phyloP scores from a whole-genome alignment of 2,797 vertebrate genomes.

The Acridotheres tristis region DNA sequence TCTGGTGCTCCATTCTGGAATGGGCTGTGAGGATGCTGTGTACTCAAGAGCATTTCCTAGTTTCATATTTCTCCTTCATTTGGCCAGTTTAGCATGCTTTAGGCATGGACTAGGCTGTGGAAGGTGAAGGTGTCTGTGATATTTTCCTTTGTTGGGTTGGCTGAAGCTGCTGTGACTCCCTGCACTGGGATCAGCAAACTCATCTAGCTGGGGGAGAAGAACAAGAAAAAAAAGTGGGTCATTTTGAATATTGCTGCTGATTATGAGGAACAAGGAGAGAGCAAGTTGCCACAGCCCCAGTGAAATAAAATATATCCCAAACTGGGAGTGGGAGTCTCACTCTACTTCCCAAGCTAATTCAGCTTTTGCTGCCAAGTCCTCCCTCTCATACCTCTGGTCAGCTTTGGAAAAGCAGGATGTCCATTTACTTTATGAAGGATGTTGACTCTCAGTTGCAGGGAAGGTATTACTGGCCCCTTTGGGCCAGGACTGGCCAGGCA shows the following conservation, averaged over 20 bases:
- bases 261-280: background rate
- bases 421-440: background rate
- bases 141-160: background rate
- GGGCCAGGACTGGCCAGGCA: accelerated
- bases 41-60: background rate
- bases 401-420: background rate
- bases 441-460: background rate
- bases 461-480: background rate
- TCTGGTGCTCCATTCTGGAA: background rate
- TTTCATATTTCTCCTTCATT: background rate
- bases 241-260: background rate
- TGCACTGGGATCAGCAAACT: background rate
- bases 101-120: background rate
- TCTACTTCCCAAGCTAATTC: background rate
- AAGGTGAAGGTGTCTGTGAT: accelerated
- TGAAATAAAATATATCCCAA: background rate
- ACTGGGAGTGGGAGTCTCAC: background rate
- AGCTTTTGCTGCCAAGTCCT: background rate
- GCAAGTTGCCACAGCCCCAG: background rate
- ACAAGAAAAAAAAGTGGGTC: background rate
- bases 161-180: background rate
- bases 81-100: background rate
- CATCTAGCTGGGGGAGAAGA: background rate
- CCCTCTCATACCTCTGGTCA: background rate
- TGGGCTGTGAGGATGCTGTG: background rate